A percentile compares a stretch with the other conserved stretches of the same genome.
Evolutionary conservation across 92 coral and sea anemone genomes (phyloP).

Genomic region (Paramuricea clavata): DNA sequence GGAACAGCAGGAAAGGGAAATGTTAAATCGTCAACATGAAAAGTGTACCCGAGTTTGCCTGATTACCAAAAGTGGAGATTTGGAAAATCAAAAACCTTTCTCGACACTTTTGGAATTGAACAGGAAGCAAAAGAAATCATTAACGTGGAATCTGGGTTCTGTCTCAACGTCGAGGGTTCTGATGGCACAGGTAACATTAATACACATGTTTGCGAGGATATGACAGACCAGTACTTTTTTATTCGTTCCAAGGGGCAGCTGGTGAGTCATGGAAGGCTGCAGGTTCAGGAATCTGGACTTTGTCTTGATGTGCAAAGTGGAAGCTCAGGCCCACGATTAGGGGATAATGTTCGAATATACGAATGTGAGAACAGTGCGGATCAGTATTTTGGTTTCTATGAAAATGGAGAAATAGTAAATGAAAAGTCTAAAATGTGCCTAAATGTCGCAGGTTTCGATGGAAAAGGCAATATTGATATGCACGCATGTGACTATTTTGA

Average conservation of each 20-base stretch:
- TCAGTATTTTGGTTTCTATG: constrained; percentile 35
- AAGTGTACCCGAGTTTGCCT: constrained; percentile 37
- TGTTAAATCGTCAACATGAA: constrained; percentile 47
- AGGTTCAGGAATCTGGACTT: constrained; percentile 41
- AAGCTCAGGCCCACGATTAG: not conserved
- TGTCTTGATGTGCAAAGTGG: not conserved
- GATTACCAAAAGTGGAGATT: constrained; percentile 49
- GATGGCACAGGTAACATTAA: not conserved
- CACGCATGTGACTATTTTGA: not conserved
- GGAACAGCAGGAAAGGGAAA: constrained; percentile 46
- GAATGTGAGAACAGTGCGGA: constrained; percentile 23
- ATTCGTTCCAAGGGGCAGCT: constrained; percentile 43
- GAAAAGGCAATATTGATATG: not conserved
- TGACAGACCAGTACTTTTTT: constrained; percentile 37
- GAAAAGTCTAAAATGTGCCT: constrained; percentile 50
- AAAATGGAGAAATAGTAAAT: constrained; percentile 53
- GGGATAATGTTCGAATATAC: constrained; percentile 6
- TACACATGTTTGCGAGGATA: not conserved
- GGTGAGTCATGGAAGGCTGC: constrained; percentile 44
- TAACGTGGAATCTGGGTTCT: not conserved
- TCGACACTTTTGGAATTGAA: constrained; percentile 33
- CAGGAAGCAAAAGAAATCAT: constrained; percentile 41
- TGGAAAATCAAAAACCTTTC: constrained; percentile 37
- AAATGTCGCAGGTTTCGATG: constrained; percentile 29
- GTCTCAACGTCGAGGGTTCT: not conserved